A percentile compares a stretch with the other conserved stretches of the same genome.
Evolutionary conservation across 2,888 invertebrate genomes (phyloP).

Genomic region (Eudasyphora cyanicolor): DNA sequence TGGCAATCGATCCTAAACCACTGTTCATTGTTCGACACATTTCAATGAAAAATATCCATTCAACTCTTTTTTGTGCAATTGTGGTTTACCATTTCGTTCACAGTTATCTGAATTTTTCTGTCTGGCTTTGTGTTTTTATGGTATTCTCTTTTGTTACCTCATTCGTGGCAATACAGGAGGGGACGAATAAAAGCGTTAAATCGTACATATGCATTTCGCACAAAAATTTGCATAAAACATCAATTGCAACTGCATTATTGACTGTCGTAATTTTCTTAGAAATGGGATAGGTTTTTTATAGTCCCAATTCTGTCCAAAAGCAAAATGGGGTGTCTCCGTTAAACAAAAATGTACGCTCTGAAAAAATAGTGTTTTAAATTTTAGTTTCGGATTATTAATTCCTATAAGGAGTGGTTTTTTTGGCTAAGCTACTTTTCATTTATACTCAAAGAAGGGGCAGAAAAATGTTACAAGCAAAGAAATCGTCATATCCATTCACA

Average conservation of each 20-base stretch:
- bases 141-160: conserved; percentile 42
- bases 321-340: neutral
- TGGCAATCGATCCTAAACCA: too few species aligned
- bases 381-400: too few species aligned
- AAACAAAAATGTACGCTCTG: too few species aligned
- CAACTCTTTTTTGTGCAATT: conserved; percentile 32
- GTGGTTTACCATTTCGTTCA: conserved; percentile 39
- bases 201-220: conserved; percentile 20
- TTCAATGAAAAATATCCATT: conserved; percentile 39
- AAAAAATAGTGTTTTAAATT: too few species aligned
- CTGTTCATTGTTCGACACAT: conserved; percentile 29
- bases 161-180: conserved; percentile 33
- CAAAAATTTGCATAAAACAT: conserved; percentile 53
- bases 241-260: conserved; percentile 37
- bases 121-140: conserved; percentile 29
- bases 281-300: neutral
- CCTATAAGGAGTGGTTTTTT: too few species aligned
- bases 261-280: conserved; percentile 21
- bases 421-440: too few species aligned
- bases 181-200: neutral
- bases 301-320: neutral
- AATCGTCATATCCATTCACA: too few species aligned
- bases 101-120: conserved; percentile 33
- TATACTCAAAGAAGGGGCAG: too few species aligned
- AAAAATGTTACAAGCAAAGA: too few species aligned